A percentile compares a stretch with the other conserved stretches of the same genome.
These are phyloP conservation scores for Chrysocyon brachyurus DNA, from an alignment of 2,797 vertebrate genomes.

Conservation along the genomic window DNA sequence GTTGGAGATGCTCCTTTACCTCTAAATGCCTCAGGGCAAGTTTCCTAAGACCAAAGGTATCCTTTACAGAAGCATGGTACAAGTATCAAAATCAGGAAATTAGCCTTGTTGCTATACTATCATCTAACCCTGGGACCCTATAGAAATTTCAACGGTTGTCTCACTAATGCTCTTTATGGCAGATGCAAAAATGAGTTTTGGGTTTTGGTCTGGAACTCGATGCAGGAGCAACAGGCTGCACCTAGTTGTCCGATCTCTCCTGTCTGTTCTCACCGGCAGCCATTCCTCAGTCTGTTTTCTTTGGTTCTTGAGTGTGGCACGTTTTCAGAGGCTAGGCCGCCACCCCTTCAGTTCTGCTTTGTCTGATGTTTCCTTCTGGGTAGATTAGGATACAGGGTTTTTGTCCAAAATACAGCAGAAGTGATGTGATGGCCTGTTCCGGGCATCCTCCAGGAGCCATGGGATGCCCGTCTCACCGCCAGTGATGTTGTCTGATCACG, in stretches of 20 bases:
- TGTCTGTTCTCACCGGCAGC: neutral
- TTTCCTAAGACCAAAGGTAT: neutral
- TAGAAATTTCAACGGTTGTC: neutral
- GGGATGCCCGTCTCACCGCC: neutral
- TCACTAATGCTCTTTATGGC: neutral
- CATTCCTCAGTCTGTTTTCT: neutral
- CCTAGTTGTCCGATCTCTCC: neutral
- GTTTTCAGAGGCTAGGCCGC: neutral
- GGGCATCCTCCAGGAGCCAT: accelerated
- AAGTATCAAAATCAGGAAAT: neutral
- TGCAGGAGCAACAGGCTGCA: neutral
- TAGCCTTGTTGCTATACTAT: accelerated
- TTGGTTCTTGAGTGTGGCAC: neutral
- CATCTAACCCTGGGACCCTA: neutral
- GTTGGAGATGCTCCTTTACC: neutral
- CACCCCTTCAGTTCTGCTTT: too few species aligned
- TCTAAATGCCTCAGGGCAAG: neutral
- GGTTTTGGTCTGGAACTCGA: neutral
- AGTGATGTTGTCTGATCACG: neutral
- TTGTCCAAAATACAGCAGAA: neutral
- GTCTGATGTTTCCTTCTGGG: neutral
- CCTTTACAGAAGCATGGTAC: neutral
- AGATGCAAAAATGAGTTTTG: neutral
- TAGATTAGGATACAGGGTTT: too few species aligned
- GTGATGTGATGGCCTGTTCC: neutral